Base-by-base conservation (phyloP, 2,113 vertebrate genomes). In the Heloderma charlesbogerti region DNA sequence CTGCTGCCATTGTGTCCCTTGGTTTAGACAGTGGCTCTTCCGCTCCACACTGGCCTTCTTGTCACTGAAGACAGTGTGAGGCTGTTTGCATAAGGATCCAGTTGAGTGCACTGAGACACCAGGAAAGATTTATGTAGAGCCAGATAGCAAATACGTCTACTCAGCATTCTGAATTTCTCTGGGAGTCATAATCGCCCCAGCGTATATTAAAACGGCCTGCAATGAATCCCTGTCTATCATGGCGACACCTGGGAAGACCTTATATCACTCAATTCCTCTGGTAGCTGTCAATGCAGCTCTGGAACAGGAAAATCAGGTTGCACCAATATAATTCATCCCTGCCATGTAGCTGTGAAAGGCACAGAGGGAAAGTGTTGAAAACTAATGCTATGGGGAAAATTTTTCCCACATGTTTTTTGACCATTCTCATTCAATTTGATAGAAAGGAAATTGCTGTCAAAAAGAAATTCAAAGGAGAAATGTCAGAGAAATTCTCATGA, bases 161-260 rank as follows among this genome's bases (percentile, higher is more conserved):
- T 57, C 74, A 22, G 48, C 90, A 54, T 75, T 51, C 81, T 78
- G 87, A 77, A 84, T 83, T 88, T 78, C 67, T 75, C 51, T 83
- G 78, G 85, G 85, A 86, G 54, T 63, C 45, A 84, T 78, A 84
- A 88, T 84, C 60, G n/a, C 45, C 34, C 18, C 12, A 29, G 9
- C 25, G n/a, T 57, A 90, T 77, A 66, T 22, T n/a, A 25, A 8
- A 88, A 51, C 43, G 85, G 15, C 60, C 13, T 63, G 43, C 89
- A 85, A 86, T 90, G 72, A 90, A 90, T 90, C 54, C 31, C 25
- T 85, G 57, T 51, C 89, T 78, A 51, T 78, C 85, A 90, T 45
- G 51, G 60, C 40, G 37, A 85, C 67, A 85, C 43, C 29, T 88
- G 66, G 40, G 27, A 63, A 45, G 51, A 66, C 74, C 57, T 88